These are phyloP conservation scores for Drosophila saltans DNA, from an alignment of 1,140 invertebrate genomes.

Conservation along the genomic window DNA sequence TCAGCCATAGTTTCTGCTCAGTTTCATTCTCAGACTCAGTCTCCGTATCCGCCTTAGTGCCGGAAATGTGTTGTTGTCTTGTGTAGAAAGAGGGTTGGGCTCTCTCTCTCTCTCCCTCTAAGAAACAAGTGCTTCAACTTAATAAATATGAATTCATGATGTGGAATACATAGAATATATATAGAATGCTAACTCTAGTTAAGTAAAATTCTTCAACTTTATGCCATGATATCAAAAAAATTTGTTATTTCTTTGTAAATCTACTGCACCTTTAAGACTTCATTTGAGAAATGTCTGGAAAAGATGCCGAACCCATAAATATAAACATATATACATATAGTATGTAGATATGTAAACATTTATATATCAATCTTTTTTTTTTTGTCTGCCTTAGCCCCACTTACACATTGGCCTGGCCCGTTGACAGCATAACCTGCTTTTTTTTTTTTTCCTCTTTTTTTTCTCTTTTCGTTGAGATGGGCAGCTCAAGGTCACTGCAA, in stretches of 20 bases:
- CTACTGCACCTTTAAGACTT: not conserved
- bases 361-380: slow-evolving; percentile 2
- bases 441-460: not conserved
- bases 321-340: not conserved
- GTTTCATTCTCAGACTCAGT: not conserved
- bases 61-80: slow-evolving; percentile 6
- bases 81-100: slow-evolving; percentile 1
- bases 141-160: not conserved
- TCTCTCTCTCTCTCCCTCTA: not conserved
- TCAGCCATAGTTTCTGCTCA: not conserved
- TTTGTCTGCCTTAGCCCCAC: not conserved
- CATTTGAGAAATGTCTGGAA: not conserved
- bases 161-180: not conserved
- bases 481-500: slow-evolving; percentile 23
- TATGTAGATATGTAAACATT: no score
- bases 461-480: slow-evolving; percentile 1
- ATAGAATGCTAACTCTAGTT: not conserved
- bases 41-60: slow-evolving; percentile 4
- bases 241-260: not conserved
- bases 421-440: slow-evolving; percentile 12
- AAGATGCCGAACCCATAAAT: not conserved
- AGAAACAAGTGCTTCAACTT: not conserved
- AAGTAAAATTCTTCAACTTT: not conserved
- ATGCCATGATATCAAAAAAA: not conserved
- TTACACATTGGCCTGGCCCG: not conserved